Base-by-base conservation (phyloP, 1,140 invertebrate genomes). In the Pectinophora gossypiella region DNA sequence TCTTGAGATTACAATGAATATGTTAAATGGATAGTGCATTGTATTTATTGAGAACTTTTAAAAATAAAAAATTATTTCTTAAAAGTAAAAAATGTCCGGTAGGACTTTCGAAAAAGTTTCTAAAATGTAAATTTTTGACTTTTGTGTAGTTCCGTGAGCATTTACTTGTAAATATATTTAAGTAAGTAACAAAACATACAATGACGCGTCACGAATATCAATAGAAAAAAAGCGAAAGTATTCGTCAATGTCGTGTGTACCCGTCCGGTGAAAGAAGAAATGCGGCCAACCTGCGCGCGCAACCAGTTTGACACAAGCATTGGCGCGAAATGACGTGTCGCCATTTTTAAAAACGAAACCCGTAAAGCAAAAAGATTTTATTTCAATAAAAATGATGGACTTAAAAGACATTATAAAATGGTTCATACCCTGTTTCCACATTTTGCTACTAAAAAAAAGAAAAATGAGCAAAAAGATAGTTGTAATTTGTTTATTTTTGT, bases 351-450 rank as follows among this genome's bases (percentile, higher is more conserved):
- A 43, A 52, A 48, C 56, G 19, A n/a, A 42, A 38, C 47, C 4
- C 20, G 38, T 35, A 56, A 43, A 48, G 19, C 22, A 51, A 54
- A 54, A 49, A 54, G 46, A 53, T 35, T 23, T 48, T 32, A 48
- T 12, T 21, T 7, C 13, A 45, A 18, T n/a, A 18, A 42, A 49
- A 54, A 78, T 66, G 64, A 84, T 84, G 77, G 83, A 85, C 62
- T 69, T 85, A 64, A 85, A 72, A 68, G 80, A 86, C 36, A 83
- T 86, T 21, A 86, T 86, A 44, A 83, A 83, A 55, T 86, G 83
- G 83, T 86, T 86, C 44, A 83, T 86, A 56, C 83, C 80, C 47
- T 82, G 83, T 67, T 84, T 84, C 58, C 76, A 81, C 49, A 65
- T 77, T 22, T 65, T 84, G 54, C 62, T 79, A 64, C n/a, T n/a